phyloP scores from a whole-genome alignment of 2,113 vertebrate species.

The Macroglossus sobrinus region DNA sequence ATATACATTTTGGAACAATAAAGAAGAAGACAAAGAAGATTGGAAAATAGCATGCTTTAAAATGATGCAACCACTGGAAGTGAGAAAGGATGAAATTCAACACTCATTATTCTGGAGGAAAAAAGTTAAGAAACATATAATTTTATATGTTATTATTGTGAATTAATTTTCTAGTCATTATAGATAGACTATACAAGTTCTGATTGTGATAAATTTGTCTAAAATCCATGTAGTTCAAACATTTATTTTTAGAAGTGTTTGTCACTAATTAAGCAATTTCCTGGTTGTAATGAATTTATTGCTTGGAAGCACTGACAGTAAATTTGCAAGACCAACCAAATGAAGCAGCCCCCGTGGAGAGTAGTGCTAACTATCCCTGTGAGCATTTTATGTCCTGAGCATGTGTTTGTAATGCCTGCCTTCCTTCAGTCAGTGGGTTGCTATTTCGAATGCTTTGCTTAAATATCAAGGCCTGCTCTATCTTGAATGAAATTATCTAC shows the following conservation, averaged over 20 bases:
- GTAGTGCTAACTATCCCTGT: neutral
- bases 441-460: constrained; percentile 12
- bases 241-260: constrained; percentile 47
- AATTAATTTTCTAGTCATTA: constrained; percentile 54
- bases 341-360: neutral
- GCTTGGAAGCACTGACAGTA: constrained; percentile 15
- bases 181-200: neutral
- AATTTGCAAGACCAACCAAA: neutral
- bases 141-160: neutral
- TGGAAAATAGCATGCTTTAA: neutral
- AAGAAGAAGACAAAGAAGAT: neutral
- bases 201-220: constrained; percentile 19
- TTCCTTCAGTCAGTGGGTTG: neutral
- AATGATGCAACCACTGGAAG: neutral
- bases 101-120: neutral
- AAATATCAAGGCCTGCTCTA: neutral
- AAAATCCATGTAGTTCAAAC: neutral
- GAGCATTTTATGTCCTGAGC: neutral
- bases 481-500: neutral
- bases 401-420: neutral
- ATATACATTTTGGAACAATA: neutral
- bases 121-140: neutral
- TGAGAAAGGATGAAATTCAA: neutral
- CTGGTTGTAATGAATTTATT: constrained; percentile 53
- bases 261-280: constrained; percentile 50